Conservation (phyloP, 2,113 vertebrate genomes). For the Chionomys nivalis region DNA sequence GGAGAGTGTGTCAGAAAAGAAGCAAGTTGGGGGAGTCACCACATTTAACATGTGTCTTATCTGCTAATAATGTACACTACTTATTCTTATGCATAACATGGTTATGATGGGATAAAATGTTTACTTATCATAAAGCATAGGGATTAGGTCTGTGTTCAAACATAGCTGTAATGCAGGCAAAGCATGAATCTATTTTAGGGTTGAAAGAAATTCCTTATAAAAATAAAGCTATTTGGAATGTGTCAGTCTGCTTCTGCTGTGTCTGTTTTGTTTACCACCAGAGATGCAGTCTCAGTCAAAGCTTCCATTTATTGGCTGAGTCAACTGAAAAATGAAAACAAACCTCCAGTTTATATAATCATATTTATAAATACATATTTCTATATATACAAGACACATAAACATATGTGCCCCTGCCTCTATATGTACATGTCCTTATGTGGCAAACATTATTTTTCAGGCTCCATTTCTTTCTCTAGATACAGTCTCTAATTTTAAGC, state of each 20-base stretch:
- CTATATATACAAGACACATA: neutral
- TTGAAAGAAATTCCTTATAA: constrained; percentile 54
- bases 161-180: neutral
- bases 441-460: neutral
- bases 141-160: constrained; percentile 43
- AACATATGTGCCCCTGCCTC: neutral
- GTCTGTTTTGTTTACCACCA: constrained; percentile 44
- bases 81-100: constrained; percentile 14
- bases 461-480: neutral
- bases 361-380: neutral
- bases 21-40: neutral
- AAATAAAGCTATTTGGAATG: constrained; percentile 44
- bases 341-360: neutral
- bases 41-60: neutral
- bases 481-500: neutral
- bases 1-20: neutral
- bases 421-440: neutral
- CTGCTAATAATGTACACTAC: neutral
- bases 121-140: constrained; percentile 32
- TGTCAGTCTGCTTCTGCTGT: neutral
- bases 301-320: constrained; percentile 43
- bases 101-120: neutral
- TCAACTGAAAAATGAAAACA: constrained; percentile 52
- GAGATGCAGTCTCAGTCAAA: neutral
- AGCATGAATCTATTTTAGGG: constrained; percentile 40